Evolutionary conservation across 2,113 vertebrate species (phyloP).

Genomic region (Amblyornis subalaris): DNA sequence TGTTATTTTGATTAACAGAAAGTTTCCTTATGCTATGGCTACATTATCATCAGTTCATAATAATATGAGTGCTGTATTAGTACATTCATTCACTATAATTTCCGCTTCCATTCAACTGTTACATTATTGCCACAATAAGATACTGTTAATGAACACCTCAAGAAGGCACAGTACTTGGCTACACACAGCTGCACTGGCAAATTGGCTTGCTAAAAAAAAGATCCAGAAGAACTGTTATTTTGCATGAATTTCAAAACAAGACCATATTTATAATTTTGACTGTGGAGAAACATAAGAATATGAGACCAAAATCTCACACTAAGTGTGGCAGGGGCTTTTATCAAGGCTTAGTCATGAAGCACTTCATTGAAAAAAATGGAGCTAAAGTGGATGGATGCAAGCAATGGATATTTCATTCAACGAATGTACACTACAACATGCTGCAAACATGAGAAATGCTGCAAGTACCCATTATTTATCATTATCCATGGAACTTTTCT

Average conservation of each 20-base stretch:
- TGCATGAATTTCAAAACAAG: background rate
- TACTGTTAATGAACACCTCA: background rate
- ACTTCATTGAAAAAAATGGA: background rate
- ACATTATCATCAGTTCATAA: background rate
- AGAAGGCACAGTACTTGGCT: background rate
- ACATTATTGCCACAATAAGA: background rate
- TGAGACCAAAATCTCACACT: background rate
- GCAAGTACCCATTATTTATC: background rate
- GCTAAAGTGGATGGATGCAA: background rate
- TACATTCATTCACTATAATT: background rate
- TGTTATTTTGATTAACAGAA: background rate
- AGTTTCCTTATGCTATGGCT: background rate
- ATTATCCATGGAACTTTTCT: background rate
- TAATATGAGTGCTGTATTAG: background rate
- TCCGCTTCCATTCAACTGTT: background rate
- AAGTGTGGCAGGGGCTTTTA: background rate
- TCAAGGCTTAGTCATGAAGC: background rate
- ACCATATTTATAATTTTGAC: background rate
- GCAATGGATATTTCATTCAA: background rate
- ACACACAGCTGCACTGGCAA: background rate
- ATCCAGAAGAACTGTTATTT: background rate
- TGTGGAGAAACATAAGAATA: background rate
- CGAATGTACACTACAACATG: background rate
- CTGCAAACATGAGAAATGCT: background rate
- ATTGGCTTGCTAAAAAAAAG: background rate